Base-by-base conservation (phyloP, 2,113 vertebrate genomes). In the Elaphurus davidianus region DNA sequence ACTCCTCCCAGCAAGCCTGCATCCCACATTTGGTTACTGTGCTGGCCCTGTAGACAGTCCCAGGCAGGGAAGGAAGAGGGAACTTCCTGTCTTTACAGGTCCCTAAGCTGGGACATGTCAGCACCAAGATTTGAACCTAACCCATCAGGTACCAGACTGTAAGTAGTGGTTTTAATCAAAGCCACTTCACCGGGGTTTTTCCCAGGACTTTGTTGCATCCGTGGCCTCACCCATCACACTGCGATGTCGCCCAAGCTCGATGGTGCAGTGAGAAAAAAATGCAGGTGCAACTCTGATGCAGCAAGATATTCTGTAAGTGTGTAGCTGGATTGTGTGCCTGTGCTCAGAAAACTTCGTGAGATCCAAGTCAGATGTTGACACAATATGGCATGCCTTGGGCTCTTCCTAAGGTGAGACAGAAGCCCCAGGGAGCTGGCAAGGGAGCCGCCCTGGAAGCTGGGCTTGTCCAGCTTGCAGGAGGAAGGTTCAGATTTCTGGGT, bases 261-360 rank as follows among this genome's bases (percentile, higher is more conserved):
- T 0, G 0, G 12, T 2, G 15, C 6, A 0, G 30, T 0, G 1
- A 45, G 36, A 19, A 13, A 82, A 13, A 25, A 6, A 25, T 0
- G 17, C 17, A 12, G 40, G 2, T 3, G 52, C 21, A 1, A n/a
- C 40, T 7, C 2, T 17, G 27, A 33, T 2, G 2, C 7, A 13
- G 23, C 0, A 25, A 40, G 87, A 9, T 27, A 64, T 17, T 59
- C 36, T 6, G 0, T 14, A 1, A 40, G 25, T 0, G 3, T n/a
- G 17, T 6, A 5, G 5, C 60, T 17, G 1, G 16, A 16, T 6
- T 40, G 36, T 12, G 8, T 3, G 4, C 7, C 11, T 50, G 50
- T 5, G 52, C 4, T 28, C 17, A 30, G 40, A 28, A 19, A 40
- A 19, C 79, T 43, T 87, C 0, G 3, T 13, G 87, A 40, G 19